Conservation (phyloP, 92 coral and sea anemone species). For the Muricea muricata region DNA sequence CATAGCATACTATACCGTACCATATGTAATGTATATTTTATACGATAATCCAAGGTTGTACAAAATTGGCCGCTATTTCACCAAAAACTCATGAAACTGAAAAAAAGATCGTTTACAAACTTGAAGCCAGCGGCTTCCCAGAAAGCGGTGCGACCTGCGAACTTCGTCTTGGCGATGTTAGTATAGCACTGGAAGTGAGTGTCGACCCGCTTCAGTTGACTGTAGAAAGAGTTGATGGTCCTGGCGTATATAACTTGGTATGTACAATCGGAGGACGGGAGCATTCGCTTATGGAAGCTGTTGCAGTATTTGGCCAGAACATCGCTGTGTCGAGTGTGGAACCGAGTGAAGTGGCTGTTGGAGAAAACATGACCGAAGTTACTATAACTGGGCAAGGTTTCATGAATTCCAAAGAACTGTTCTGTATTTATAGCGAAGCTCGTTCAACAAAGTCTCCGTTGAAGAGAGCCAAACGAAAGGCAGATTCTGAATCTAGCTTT, state of each 20-base stretch:
- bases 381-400: constrained; percentile 10
- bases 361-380: neutral
- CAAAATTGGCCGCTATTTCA: neutral
- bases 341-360: constrained; percentile 2
- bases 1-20: neutral
- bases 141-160: neutral
- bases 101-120: neutral
- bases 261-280: neutral
- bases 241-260: neutral
- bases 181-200: neutral
- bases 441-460: neutral
- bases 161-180: neutral
- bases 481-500: no score
- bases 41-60: neutral
- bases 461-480: no score
- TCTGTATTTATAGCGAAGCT: neutral
- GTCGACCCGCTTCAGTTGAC: neutral
- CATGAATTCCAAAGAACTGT: neutral
- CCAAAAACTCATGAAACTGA: neutral
- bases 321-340: neutral
- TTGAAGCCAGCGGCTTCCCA: neutral
- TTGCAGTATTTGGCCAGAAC: neutral
- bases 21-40: no score
- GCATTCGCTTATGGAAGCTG: neutral
- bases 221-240: neutral